Evolutionary conservation across 2,797 vertebrate species (phyloP), one percentile per base, ranked within the genome.

Genomic region (Pangasius mekongensis): DNA sequence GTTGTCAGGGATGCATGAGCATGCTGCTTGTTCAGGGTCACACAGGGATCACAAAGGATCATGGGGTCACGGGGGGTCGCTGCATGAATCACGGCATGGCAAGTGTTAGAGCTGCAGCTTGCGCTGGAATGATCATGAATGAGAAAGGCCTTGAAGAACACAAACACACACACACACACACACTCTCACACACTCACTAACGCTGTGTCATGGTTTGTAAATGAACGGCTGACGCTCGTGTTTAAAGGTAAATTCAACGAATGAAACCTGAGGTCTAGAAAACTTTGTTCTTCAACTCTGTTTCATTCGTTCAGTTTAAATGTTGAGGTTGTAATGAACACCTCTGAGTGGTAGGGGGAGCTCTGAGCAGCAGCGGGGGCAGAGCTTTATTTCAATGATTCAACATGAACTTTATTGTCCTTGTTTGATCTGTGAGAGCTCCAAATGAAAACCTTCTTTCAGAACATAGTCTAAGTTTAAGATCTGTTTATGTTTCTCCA

Each of bases 311-410:
- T 93, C 91, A 91, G 85, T 93, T 95, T 93, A 93, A 93, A 93
- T 92, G 92, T 90, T 90, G 91, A 87, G 92, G 93, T 89, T 94
- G 89, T 93, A 86, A 92, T 93, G 91, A 91, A 93, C 94, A 95
- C 94, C 94, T 95, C 95, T 94, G 93, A 89, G 90, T 94, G 95
- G 95, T 94, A 94, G 94, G 94, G 95, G 96, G 95, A 96, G 96
- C 96, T 96, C 95, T 95, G 73, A 74, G n/a, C 30, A 36, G 47
- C n/a, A 20, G 58, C 39, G 54, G 36, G 22, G 52, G 2, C 58
- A 20, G 64, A 84, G 47, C 20, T 88, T 76, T 24, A 58, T 62
- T 43, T n/a, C 80, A 43, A 3, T 62, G 5, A 62, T 82, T 39
- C 36, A 27, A n/a, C 36, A 64, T 49, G 2, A 83, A 20, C 64